These are phyloP conservation scores for Cantharis flavilabris DNA, from an alignment of 2,888 invertebrate species.

Conservation along the genomic window DNA sequence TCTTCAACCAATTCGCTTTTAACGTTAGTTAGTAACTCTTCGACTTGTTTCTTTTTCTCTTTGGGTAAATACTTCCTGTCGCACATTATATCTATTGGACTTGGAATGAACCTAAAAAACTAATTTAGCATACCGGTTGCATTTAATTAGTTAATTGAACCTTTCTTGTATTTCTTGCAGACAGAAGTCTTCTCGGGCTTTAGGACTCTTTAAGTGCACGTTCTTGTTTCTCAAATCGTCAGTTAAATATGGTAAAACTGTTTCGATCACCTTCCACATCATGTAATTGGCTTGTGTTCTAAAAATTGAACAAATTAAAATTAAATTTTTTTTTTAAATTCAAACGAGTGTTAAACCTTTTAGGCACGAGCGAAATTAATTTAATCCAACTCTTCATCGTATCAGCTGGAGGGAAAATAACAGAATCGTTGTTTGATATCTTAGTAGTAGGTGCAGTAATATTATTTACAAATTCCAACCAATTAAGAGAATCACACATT, in stretches of 20 bases:
- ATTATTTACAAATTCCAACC: conserved; percentile 20
- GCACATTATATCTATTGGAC: conserved; percentile 6
- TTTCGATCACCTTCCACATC: conserved; percentile 19
- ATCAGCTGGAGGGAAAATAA: conserved; percentile 17
- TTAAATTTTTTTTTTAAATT: neutral
- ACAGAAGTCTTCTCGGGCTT: conserved; percentile 15
- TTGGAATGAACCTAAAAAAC: conserved; percentile 2
- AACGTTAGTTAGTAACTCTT: conserved; percentile 36
- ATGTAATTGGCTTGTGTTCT: conserved; percentile 26
- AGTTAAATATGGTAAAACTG: conserved; percentile 5
- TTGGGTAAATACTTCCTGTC: conserved; percentile 6
- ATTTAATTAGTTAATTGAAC: neutral
- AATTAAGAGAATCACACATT: conserved; percentile 6
- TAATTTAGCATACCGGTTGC: neutral
- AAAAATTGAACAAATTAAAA: neutral
- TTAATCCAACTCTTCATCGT: conserved; percentile 17
- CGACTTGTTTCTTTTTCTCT: conserved; percentile 29
- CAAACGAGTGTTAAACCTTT: conserved; percentile 8
- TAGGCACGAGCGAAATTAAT: conserved; percentile 18
- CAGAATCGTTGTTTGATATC: conserved; percentile 9
- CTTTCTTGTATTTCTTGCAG: conserved; percentile 11
- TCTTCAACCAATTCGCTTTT: conserved; percentile 34
- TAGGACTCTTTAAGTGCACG: neutral
- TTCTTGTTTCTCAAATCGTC: conserved; percentile 3
- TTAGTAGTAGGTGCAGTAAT: conserved; percentile 2